Evolutionary conservation across 1,140 invertebrate genomes (phyloP).

Genomic region (Aphelenchoides besseyi): DNA sequence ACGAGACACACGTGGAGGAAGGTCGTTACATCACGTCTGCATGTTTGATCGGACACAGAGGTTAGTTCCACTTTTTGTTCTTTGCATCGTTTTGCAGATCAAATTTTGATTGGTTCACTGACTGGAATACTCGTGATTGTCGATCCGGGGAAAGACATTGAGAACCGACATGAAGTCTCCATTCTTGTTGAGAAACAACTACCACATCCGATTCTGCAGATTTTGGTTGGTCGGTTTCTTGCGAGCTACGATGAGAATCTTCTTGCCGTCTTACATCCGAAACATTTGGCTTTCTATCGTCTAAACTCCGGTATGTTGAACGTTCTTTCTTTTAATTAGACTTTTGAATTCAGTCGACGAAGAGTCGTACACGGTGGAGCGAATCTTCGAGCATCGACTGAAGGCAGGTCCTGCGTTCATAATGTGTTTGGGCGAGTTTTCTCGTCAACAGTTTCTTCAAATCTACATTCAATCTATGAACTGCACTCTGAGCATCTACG

Average conservation of each 20-base stretch:
- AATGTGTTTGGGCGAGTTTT: conserved; percentile 38
- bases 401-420: conserved; percentile 41
- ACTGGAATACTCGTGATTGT: conserved; percentile 35
- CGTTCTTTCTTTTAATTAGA: conserved; percentile 10
- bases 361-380: conserved; percentile 44
- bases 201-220: conserved; percentile 35
- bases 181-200: conserved; percentile 34
- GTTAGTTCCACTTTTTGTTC: conserved; percentile 16
- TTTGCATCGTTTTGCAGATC: conserved; percentile 32
- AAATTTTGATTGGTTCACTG: conserved; percentile 43
- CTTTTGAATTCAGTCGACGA: conserved; percentile 29
- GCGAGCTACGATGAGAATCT: conserved; percentile 20
- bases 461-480: conserved; percentile 48
- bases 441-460: conserved; percentile 21
- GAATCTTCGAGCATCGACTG: conserved; percentile 47
- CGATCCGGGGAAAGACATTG: conserved; percentile 43
- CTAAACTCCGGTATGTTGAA: conserved; percentile 6
- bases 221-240: conserved; percentile 30
- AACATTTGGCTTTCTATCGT: conserved; percentile 23
- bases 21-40: conserved; percentile 27
- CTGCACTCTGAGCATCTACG: conserved; percentile 36
- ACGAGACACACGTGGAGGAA: conserved; percentile 8
- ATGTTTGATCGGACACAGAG: conserved; percentile 35
- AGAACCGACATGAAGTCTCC: conserved; percentile 44
- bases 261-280: conserved; percentile 27